phyloP scores from a whole-genome alignment of 2,797 vertebrate genomes.

The Argentina silus region DNA sequence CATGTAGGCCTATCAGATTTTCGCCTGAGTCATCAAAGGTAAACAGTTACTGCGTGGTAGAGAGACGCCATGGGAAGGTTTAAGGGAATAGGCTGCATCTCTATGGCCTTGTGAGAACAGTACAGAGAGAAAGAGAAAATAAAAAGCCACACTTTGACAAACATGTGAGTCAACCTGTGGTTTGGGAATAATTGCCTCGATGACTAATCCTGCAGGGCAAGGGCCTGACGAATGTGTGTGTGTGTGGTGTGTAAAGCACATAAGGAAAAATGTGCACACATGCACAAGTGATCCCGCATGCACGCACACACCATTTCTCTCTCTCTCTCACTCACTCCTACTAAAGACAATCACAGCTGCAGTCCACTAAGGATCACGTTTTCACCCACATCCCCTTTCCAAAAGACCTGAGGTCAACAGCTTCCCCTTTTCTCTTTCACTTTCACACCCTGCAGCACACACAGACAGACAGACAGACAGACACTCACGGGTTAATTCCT shows the following conservation, averaged over 20 bases:
- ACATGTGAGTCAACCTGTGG: slow-evolving; percentile 81
- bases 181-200: slow-evolving; percentile 70
- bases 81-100: slow-evolving; percentile 39
- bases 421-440: slow-evolving; percentile 76
- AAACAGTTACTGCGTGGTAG: slow-evolving; percentile 37
- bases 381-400: slow-evolving; percentile 76
- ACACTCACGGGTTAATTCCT: slow-evolving; percentile 40
- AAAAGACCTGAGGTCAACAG: slow-evolving; percentile 70
- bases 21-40: slow-evolving; percentile 49
- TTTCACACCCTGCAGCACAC: slow-evolving; percentile 70
- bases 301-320: not conserved
- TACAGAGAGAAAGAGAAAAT: slow-evolving; percentile 33
- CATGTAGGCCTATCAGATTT: slow-evolving; percentile 19
- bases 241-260: slow-evolving; percentile 35
- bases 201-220: slow-evolving; percentile 73
- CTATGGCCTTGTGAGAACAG: slow-evolving; percentile 44
- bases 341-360: slow-evolving; percentile 28
- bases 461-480: slow-evolving; percentile 40
- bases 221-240: slow-evolving; percentile 52
- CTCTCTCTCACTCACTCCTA: not conserved
- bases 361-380: slow-evolving; percentile 55
- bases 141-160: slow-evolving; percentile 69
- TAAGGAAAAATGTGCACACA: slow-evolving; percentile 51
- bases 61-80: slow-evolving; percentile 37
- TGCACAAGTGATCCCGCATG: slow-evolving; percentile 35